Evolutionary conservation across 2,797 vertebrate genomes (phyloP).

Genomic region (Orestias chungarensis): DNA sequence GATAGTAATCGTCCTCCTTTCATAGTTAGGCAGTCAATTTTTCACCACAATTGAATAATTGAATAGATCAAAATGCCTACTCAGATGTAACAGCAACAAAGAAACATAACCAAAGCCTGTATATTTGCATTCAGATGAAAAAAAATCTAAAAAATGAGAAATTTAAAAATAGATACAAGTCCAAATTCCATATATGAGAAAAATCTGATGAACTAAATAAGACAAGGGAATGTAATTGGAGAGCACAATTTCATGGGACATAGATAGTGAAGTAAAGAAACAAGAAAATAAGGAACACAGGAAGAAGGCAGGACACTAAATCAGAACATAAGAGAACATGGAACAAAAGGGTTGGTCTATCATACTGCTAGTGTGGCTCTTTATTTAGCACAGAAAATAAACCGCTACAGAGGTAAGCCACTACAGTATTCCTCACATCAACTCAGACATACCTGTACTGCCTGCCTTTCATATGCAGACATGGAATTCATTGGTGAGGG

Average conservation of each 20-base stretch:
- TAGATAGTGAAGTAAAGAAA: background rate
- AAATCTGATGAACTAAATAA: too few relatives aligned
- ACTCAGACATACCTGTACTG: constrained; percentile 87
- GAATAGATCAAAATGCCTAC: too few relatives aligned
- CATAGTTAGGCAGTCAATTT: background rate
- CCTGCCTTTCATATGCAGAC: constrained; percentile 95
- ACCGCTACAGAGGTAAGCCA: background rate
- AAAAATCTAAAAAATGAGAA: background rate
- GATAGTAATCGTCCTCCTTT: background rate
- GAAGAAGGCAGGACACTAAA: background rate
- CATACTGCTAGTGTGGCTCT: too few relatives aligned
- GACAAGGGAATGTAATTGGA: background rate
- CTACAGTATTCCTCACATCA: too few relatives aligned
- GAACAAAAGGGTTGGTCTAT: too few relatives aligned
- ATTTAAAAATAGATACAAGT: too few relatives aligned
- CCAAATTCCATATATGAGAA: too few relatives aligned
- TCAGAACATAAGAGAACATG: background rate
- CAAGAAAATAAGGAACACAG: background rate
- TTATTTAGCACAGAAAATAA: too few relatives aligned
- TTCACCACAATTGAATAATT: background rate
- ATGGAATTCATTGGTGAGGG: constrained; percentile 93
- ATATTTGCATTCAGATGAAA: too few relatives aligned
- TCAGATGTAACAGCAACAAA: background rate
- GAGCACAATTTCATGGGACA: too few relatives aligned
- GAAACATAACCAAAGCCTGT: too few relatives aligned